Evolutionary conservation across 2,888 invertebrate genomes (phyloP).

Genomic region (Macaria liturata): DNA sequence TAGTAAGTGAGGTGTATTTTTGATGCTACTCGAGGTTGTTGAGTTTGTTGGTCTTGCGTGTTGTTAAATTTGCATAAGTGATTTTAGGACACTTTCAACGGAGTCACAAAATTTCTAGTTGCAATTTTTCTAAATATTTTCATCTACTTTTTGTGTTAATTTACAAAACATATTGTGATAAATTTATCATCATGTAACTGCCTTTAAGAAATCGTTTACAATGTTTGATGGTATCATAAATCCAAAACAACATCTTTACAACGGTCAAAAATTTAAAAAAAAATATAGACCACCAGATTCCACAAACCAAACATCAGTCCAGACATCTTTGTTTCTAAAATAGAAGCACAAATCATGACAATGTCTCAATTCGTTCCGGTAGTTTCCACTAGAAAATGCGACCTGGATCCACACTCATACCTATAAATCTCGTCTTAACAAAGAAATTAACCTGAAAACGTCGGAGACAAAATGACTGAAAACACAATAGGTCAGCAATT

Average conservation of each 20-base stretch:
- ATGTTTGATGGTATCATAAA: no score
- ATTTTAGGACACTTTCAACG: no score
- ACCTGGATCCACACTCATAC: constrained; percentile 32
- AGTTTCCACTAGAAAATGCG: constrained; percentile 26
- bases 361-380: constrained; percentile 29
- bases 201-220: no score
- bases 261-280: no score
- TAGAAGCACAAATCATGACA: constrained; percentile 29
- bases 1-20: background rate
- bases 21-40: background rate
- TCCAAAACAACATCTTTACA: no score
- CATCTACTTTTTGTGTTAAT: no score
- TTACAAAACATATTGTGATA: no score
- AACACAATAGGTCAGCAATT: constrained; percentile 42
- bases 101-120: no score
- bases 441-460: constrained; percentile 27
- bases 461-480: constrained; percentile 34
- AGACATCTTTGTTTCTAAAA: constrained; percentile 28
- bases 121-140: no score
- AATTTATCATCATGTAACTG: no score
- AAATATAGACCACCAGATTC: constrained; percentile 9
- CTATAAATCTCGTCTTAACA: constrained; percentile 23
- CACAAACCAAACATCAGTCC: constrained; percentile 13
- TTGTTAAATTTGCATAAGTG: no score
- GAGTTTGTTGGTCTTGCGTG: background rate